phyloP scores from a whole-genome alignment of 2,888 invertebrate genomes.

The Brenthis hecate region DNA sequence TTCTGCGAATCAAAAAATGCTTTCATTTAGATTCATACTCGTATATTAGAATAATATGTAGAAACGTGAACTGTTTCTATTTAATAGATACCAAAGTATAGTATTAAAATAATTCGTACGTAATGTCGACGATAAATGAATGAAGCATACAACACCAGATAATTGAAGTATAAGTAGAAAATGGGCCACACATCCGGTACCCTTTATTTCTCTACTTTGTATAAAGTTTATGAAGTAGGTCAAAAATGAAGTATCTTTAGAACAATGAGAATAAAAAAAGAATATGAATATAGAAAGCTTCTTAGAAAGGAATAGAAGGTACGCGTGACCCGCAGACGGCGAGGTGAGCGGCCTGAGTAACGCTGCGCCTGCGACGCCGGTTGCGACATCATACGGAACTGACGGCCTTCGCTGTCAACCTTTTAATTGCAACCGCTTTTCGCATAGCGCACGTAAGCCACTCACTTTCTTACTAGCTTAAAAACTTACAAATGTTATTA shows the following conservation, averaged over 20 bases:
- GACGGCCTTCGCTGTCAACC: conserved; percentile 76
- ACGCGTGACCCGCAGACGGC: conserved; percentile 72
- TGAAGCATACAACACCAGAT: conserved; percentile 50
- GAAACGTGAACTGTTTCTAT: no score
- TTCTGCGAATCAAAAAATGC: no score
- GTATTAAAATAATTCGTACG: conserved; percentile 35
- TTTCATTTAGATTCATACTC: no score
- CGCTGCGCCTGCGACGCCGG: conserved; percentile 42
- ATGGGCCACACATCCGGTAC: conserved; percentile 39
- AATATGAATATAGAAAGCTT: conserved; percentile 70
- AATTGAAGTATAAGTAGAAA: conserved; percentile 46
- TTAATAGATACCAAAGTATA: no score
- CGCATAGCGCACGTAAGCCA: conserved; percentile 49
- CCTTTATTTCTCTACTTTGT: conserved; percentile 3
- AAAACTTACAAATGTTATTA: conserved; percentile 6
- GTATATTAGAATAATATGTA: no score
- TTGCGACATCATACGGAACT: conserved; percentile 74
- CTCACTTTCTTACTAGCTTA: conserved; percentile 40
- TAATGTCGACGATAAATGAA: conserved; percentile 73
- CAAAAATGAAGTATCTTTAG: conserved; percentile 12
- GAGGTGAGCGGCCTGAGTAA: conserved; percentile 53
- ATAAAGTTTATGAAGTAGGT: neutral
- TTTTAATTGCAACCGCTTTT: conserved; percentile 68
- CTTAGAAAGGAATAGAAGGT: conserved; percentile 81
- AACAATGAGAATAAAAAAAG: conserved; percentile 24